Evolutionary conservation across 2,113 vertebrate genomes (phyloP).

Genomic region (Spermophilus dauricus): DNA sequence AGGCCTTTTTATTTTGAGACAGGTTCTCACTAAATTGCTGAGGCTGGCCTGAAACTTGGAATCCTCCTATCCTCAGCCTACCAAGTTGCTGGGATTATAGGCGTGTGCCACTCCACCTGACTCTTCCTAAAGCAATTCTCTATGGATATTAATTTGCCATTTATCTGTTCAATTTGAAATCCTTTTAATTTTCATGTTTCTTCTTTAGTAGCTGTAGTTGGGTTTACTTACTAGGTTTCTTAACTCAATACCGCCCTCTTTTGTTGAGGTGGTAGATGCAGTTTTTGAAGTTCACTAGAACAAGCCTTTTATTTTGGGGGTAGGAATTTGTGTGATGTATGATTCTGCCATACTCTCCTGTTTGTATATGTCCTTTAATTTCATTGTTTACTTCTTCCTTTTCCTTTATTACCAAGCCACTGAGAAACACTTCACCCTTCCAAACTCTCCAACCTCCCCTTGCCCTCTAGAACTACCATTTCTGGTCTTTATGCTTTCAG

Average conservation of each 20-base stretch:
- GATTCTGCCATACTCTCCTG: background rate
- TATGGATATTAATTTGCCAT: background rate
- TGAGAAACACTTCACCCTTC: background rate
- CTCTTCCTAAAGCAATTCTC: background rate
- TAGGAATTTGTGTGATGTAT: background rate
- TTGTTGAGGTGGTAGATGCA: background rate
- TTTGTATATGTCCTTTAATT: background rate
- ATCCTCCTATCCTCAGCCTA: too few species aligned
- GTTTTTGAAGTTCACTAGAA: background rate
- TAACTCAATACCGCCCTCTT: constrained; percentile 52
- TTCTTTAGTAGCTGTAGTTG: background rate
- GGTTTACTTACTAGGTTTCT: background rate
- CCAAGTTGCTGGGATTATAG: too few species aligned
- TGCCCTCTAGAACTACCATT: background rate
- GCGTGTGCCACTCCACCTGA: too few species aligned
- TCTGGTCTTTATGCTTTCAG: background rate
- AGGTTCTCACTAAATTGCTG: too few species aligned
- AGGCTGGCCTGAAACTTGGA: too few species aligned
- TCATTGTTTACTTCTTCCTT: background rate
- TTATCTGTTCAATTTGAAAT: constrained; percentile 17
- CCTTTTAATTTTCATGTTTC: background rate
- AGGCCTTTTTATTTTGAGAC: too few species aligned
- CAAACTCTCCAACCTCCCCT: too few species aligned
- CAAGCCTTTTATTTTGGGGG: background rate
- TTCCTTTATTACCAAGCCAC: background rate